phyloP scores from a whole-genome alignment of 2,113 vertebrate species.

The Odontesthes bonariensis region DNA sequence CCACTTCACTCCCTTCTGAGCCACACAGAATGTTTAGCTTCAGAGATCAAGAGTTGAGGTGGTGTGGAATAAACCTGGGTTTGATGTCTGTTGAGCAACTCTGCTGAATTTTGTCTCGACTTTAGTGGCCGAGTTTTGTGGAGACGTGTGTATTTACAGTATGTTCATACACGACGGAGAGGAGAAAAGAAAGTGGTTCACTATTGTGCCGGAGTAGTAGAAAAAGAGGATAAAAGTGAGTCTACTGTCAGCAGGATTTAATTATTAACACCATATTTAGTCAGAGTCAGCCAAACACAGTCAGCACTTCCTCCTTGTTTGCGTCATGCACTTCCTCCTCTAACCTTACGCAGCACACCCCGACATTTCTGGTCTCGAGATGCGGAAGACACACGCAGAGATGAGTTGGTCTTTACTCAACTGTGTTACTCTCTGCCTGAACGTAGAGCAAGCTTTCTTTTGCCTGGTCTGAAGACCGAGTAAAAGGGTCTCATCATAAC shows the following conservation, averaged over 20 bases:
- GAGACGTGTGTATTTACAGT: not conserved
- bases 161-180: not conserved
- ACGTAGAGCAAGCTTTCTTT: not conserved
- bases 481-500: not conserved
- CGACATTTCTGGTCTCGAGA: slow-evolving; percentile 26
- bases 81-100: slow-evolving; percentile 14
- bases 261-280: slow-evolving; percentile 56
- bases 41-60: slow-evolving; percentile 9
- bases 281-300: slow-evolving; percentile 44
- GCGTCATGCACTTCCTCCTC: slow-evolving; percentile 65
- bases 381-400: slow-evolving; percentile 7
- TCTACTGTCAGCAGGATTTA: slow-evolving; percentile 9
- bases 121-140: not conserved
- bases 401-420: not conserved
- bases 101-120: not conserved
- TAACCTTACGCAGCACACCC: slow-evolving; percentile 22
- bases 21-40: slow-evolving; percentile 23
- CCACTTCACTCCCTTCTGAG: slow-evolving; percentile 1
- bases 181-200: not conserved
- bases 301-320: slow-evolving; percentile 66
- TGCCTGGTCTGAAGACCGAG: not conserved
- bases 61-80: not conserved
- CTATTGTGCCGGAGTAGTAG: not conserved
- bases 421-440: not conserved
- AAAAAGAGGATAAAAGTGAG: slow-evolving; percentile 24